Percentiles rank a stretch among this genome's conserved stretches.
Evolutionary conservation across 2,888 invertebrate genomes (phyloP).

Genomic region (Amblyjoppa fuscipennis): DNA sequence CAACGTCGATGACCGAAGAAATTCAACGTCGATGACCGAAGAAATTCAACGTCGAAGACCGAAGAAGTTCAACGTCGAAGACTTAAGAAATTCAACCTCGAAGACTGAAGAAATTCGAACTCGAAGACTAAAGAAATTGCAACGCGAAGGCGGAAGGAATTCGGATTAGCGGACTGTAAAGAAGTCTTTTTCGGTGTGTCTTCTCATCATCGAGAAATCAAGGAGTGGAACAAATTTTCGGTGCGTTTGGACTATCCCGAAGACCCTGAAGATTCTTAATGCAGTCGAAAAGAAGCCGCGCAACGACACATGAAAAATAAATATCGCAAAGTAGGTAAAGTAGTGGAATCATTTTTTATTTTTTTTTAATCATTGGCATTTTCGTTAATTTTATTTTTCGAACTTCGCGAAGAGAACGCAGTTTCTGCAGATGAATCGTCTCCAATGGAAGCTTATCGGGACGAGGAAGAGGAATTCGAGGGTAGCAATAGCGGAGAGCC

Average conservation of each 20-base stretch:
- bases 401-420: neutral
- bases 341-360: neutral
- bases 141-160: neutral
- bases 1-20: neutral
- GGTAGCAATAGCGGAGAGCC: constrained; percentile 31
- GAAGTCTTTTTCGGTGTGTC: neutral
- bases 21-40: neutral
- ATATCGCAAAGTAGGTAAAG: constrained; percentile 19
- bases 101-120: neutral
- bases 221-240: constrained; percentile 6
- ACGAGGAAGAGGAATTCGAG: constrained; percentile 28
- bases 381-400: neutral
- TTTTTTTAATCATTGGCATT: neutral
- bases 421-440: constrained; percentile 18
- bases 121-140: neutral
- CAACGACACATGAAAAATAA: neutral
- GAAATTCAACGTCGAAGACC: neutral
- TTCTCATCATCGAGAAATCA: neutral
- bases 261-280: neutral
- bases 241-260: neutral
- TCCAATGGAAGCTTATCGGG: constrained; percentile 56
- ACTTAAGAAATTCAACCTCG: neutral
- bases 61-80: neutral
- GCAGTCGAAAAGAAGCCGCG: neutral
- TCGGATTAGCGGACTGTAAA: neutral